Evolutionary conservation across 53 echinoderm and acorn worm genomes (phyloP).

Genomic region (Antedon mediterranea): DNA sequence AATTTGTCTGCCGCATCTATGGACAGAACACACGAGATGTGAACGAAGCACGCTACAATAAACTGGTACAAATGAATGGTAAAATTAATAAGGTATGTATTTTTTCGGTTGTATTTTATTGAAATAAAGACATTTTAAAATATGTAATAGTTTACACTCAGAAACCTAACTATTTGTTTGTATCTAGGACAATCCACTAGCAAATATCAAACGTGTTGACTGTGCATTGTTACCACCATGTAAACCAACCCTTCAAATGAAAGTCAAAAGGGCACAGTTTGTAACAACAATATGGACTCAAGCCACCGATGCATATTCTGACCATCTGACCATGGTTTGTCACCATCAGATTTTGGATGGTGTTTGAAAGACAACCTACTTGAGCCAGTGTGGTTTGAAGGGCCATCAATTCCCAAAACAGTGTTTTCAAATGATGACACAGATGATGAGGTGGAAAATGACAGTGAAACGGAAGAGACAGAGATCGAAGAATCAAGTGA

Average conservation of each 20-base stretch:
- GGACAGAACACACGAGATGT: conserved; percentile 18
- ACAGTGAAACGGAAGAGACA: not conserved
- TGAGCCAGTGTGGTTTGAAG: not conserved
- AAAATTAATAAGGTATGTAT: no score
- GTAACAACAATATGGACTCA: not conserved
- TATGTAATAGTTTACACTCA: no score
- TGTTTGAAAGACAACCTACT: not conserved
- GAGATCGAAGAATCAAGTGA: not conserved
- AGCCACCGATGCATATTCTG: not conserved
- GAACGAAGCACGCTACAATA: conserved; percentile 33
- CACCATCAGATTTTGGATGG: not conserved
- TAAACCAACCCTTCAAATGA: not conserved
- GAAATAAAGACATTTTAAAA: no score
- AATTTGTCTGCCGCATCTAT: conserved; percentile 38
- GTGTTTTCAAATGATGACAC: not conserved
- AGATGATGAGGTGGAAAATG: not conserved
- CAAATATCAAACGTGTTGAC: conserved; percentile 30
- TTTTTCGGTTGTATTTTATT: no score
- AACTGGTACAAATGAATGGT: conserved; percentile 31
- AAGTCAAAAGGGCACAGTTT: not conserved
- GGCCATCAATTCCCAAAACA: not conserved
- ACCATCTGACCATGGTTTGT: no score
- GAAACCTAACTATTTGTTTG: not conserved
- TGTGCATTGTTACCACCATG: conserved; percentile 32
- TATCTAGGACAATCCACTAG: conserved; percentile 29